Percentiles rank a stretch among this genome's conserved stretches.
These are phyloP conservation scores for Spinibarbus caldwelli DNA, from an alignment of 2,797 vertebrate species.

Conservation along the genomic window DNA sequence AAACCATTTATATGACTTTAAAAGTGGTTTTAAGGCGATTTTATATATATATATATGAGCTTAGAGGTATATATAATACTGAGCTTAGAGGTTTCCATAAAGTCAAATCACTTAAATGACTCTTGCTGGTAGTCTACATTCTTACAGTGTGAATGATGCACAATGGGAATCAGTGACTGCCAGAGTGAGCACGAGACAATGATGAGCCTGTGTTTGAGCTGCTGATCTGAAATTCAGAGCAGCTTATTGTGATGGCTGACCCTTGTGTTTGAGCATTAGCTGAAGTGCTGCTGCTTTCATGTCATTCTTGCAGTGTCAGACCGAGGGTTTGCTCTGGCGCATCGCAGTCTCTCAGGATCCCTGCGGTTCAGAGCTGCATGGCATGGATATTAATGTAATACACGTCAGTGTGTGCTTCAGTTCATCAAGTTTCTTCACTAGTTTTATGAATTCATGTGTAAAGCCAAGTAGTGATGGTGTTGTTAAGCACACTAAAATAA, in stretches of 20 bases:
- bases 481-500: not conserved
- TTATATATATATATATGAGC: not conserved
- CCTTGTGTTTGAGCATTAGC: slow-evolving; percentile 44
- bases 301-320: slow-evolving; percentile 21
- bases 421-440: slow-evolving; percentile 32
- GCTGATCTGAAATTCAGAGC: slow-evolving; percentile 44
- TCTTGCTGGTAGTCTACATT: not conserved
- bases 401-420: slow-evolving; percentile 14
- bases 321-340: slow-evolving; percentile 15
- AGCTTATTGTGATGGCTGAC: slow-evolving; percentile 46
- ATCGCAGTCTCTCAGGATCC: not conserved
- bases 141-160: not conserved
- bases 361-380: slow-evolving; percentile 41
- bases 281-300: slow-evolving; percentile 24
- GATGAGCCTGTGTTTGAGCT: slow-evolving; percentile 27
- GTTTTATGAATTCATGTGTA: slow-evolving; percentile 51
- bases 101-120: not conserved
- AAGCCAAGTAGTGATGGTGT: slow-evolving; percentile 16
- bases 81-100: not conserved
- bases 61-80: too few relatives aligned
- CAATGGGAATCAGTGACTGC: slow-evolving; percentile 1
- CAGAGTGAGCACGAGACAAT: slow-evolving; percentile 15
- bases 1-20: not conserved
- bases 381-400: slow-evolving; percentile 41
- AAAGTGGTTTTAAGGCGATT: not conserved